phyloP scores from a whole-genome alignment of 2,797 vertebrate species.

The Calcarius lapponicus region DNA sequence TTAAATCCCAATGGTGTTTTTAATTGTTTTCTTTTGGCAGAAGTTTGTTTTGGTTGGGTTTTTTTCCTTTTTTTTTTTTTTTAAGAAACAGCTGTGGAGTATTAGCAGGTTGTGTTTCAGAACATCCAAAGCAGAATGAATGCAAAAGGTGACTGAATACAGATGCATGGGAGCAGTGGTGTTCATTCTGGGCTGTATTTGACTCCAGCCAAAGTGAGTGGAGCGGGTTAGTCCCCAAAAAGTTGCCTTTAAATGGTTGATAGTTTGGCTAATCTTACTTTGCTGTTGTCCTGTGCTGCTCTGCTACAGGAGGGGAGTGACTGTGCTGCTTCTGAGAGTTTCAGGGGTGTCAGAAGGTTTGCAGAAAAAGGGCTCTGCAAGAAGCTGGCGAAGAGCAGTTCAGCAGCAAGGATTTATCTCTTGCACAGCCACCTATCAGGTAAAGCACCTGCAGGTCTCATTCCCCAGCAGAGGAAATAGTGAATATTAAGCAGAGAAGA shows the following conservation, averaged over 20 bases:
- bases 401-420: neutral
- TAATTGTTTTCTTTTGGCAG: neutral
- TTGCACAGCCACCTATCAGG: neutral
- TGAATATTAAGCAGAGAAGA: neutral
- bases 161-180: neutral
- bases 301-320: neutral
- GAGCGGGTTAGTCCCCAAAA: neutral
- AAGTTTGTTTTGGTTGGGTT: neutral
- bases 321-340: neutral
- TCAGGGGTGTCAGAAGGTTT: neutral
- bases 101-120: rapidly evolving
- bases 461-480: neutral
- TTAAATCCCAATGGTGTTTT: neutral
- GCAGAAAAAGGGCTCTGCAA: neutral
- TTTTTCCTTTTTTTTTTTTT: neutral
- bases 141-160: neutral
- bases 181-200: rapidly evolving
- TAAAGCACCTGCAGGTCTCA: neutral
- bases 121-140: neutral
- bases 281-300: neutral
- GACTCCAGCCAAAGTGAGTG: neutral
- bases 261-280: neutral
- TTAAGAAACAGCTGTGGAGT: neutral
- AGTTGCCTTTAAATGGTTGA: neutral
- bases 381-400: neutral